Percentiles rank a stretch among this genome's conserved stretches.
Evolutionary conservation across 2,113 vertebrate species (phyloP).

Genomic region (Ailurus styani): DNA sequence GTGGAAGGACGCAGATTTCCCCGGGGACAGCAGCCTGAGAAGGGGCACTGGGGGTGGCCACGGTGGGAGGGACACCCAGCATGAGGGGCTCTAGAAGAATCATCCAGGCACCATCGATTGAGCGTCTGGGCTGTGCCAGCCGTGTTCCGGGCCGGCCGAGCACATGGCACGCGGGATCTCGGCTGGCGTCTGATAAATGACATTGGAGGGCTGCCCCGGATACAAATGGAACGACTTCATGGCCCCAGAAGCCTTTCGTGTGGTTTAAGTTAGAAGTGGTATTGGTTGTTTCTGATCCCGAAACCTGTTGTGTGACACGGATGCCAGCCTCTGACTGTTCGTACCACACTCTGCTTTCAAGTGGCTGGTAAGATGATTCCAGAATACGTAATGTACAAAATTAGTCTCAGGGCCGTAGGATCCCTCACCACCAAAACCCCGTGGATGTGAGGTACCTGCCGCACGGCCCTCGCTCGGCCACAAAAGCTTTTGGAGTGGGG

Average conservation of each 20-base stretch:
- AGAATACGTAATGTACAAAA: background rate
- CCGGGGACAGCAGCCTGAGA: accelerated
- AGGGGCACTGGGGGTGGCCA: accelerated
- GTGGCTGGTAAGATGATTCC: conserved; percentile 31
- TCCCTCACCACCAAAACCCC: background rate
- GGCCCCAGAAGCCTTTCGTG: background rate
- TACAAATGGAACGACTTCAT: background rate
- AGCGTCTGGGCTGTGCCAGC: accelerated
- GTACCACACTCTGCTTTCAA: conserved; percentile 3
- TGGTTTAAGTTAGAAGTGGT: conserved; percentile 55
- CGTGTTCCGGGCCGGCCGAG: background rate
- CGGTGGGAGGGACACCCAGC: background rate
- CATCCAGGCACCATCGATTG: accelerated
- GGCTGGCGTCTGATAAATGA: background rate
- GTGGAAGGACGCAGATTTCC: background rate
- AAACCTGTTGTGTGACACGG: conserved; percentile 44
- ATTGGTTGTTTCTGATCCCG: background rate
- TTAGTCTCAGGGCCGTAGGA: background rate
- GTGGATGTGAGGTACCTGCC: background rate
- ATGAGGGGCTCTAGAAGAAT: accelerated
- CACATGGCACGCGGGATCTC: accelerated
- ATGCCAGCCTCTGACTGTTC: background rate
- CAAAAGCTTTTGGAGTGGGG: conserved; percentile 24
- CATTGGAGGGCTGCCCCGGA: background rate
- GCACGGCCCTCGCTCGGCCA: accelerated